A percentile compares a stretch with the other conserved stretches of the same genome.
These are phyloP conservation scores for Anguilla marmorata DNA, from an alignment of 2,797 vertebrate genomes.

Conservation along the genomic window DNA sequence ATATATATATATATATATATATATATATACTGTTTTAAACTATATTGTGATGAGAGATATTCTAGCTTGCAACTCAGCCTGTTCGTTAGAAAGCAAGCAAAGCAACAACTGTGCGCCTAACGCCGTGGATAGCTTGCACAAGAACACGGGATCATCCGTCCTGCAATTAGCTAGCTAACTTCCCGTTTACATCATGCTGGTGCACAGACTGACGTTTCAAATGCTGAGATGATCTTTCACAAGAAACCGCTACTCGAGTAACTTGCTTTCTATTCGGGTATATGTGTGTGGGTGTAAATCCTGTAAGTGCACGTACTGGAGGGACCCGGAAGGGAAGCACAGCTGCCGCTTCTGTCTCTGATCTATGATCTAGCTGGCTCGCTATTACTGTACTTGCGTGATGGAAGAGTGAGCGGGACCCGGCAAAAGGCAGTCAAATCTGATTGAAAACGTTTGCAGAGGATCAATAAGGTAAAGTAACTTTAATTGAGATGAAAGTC, in stretches of 20 bases:
- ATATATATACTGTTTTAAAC: background rate
- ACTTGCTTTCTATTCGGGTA: conserved; percentile 3
- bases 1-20: too few relatives aligned
- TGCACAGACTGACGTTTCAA: background rate
- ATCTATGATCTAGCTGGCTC: conserved; percentile 31
- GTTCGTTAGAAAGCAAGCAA: background rate
- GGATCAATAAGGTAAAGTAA: conserved; percentile 13
- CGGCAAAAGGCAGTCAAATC: conserved; percentile 13
- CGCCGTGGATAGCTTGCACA: background rate
- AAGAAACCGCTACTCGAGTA: conserved; percentile 4
- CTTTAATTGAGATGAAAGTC: background rate
- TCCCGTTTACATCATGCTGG: background rate
- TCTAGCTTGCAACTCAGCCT: background rate
- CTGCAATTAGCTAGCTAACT: background rate
- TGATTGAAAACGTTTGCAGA: background rate
- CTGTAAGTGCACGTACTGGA: conserved; percentile 6
- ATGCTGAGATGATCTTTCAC: background rate
- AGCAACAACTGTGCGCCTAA: conserved; percentile 2
- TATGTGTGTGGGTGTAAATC: conserved; percentile 38
- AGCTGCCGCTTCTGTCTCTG: conserved; percentile 26
- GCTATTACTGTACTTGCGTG: conserved; percentile 26
- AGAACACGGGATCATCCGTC: background rate
- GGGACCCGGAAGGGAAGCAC: conserved; percentile 15
- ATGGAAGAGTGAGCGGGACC: conserved; percentile 22
- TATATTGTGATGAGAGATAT: background rate